Percentiles rank a stretch among this genome's conserved stretches.
Evolutionary conservation across 2,797 vertebrate genomes (phyloP).

Genomic region (Cyclura pinguis): DNA sequence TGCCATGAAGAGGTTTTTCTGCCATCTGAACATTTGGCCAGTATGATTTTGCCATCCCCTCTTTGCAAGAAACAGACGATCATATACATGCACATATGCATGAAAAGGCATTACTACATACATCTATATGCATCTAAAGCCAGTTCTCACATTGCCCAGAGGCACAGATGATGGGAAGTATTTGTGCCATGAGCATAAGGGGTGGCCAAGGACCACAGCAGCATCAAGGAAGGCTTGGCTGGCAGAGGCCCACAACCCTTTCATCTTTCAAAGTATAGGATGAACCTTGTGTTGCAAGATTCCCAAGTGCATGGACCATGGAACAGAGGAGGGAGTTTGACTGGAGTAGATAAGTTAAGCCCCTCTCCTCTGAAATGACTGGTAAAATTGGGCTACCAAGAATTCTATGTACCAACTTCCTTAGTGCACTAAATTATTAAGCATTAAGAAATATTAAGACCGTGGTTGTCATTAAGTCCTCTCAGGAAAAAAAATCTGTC

Average conservation of each 20-base stretch:
- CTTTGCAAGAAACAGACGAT: neutral
- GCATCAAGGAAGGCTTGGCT: no score
- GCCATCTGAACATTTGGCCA: neutral
- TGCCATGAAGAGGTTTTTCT: neutral
- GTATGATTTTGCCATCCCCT: no score
- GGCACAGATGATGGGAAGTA: neutral
- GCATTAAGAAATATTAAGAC: no score
- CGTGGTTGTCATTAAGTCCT: no score
- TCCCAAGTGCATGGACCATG: neutral
- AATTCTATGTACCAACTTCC: no score
- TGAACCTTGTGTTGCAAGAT: neutral
- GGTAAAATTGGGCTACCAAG: no score
- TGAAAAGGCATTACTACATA: neutral
- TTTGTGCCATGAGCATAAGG: neutral
- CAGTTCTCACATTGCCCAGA: neutral
- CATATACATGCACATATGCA: neutral
- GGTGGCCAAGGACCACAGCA: neutral
- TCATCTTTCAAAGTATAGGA: neutral
- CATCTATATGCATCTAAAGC: neutral
- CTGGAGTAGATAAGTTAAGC: no score
- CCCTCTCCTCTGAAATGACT: no score
- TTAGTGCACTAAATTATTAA: no score
- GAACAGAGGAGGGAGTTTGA: no score
- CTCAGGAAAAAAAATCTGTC: no score
- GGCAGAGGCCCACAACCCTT: neutral